Conservation (phyloP, 2,113 vertebrate genomes). For the Bucco capensis region DNA sequence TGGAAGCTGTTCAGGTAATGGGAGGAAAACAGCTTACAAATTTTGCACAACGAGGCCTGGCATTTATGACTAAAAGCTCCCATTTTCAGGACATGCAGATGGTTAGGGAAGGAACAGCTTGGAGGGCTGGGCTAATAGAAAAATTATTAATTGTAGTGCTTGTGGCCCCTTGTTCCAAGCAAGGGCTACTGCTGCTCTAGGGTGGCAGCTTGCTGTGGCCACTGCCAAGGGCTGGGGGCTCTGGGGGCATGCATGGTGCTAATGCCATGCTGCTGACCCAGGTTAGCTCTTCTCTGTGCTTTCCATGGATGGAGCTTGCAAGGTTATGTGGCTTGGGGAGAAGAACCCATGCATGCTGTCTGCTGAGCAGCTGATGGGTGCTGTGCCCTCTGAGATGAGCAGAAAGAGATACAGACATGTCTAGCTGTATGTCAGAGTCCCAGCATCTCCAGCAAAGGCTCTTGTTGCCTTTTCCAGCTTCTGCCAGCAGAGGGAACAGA, state of each 20-base stretch:
- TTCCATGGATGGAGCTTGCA: accelerated
- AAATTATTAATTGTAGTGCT: constrained; percentile 24
- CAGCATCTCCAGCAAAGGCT: not conserved
- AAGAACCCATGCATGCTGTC: accelerated
- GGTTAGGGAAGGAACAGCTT: constrained; percentile 58
- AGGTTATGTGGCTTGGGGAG: accelerated
- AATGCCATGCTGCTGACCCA: accelerated
- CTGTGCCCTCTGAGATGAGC: accelerated
- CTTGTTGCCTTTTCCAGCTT: constrained; percentile 30
- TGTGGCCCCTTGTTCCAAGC: not conserved
- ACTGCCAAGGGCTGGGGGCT: accelerated
- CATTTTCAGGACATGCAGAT: constrained; percentile 60
- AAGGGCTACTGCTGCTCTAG: accelerated
- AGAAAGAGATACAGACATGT: accelerated
- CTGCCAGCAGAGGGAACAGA: constrained; percentile 60
- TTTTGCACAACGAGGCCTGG: constrained; percentile 40
- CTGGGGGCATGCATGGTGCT: not conserved
- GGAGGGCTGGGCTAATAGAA: constrained; percentile 44
- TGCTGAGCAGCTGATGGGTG: accelerated
- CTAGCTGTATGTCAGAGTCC: not conserved
- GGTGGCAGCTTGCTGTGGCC: not conserved
- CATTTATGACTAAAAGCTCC: constrained; percentile 65
- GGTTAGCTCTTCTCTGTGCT: accelerated
- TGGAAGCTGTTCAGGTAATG: constrained; percentile 54
- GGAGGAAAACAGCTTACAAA: constrained; percentile 34